Percentiles rank a stretch among this genome's conserved stretches.
Evolutionary conservation across 2,797 vertebrate species (phyloP).

Genomic region (Sarcophilus harrisii): DNA sequence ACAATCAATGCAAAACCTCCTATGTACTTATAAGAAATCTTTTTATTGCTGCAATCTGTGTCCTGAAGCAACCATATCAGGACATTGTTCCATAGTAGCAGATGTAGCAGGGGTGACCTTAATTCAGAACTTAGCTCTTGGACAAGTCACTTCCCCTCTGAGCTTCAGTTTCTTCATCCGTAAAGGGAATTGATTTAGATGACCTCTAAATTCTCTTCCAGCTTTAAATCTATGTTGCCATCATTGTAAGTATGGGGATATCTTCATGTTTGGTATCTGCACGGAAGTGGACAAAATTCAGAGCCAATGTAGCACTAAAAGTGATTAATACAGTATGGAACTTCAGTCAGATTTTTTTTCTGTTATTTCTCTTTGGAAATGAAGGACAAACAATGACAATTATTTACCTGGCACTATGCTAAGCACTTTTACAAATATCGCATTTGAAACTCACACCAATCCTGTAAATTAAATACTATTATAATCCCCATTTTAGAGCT

Average conservation of each 20-base stretch:
- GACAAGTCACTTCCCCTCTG: not conserved
- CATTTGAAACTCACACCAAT: not conserved
- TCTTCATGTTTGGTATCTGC: not conserved
- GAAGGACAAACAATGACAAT: too few relatives aligned
- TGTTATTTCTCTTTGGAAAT: not conserved
- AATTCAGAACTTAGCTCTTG: not conserved
- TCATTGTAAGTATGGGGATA: not conserved
- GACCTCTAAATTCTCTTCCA: not conserved
- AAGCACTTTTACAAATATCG: not conserved
- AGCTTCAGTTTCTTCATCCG: not conserved
- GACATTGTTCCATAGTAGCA: not conserved
- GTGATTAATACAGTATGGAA: conserved; percentile 20
- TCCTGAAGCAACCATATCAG: not conserved
- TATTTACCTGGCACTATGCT: too few relatives aligned
- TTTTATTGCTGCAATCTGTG: not conserved
- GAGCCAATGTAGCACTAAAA: conserved; percentile 44
- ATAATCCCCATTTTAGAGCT: not conserved
- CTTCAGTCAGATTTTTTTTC: conserved; percentile 38
- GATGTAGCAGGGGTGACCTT: not conserved
- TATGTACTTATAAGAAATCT: not conserved
- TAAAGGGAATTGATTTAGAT: not conserved
- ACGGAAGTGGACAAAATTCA: not conserved
- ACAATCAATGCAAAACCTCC: not conserved
- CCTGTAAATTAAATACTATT: not conserved
- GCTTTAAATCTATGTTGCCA: not conserved